These are phyloP conservation scores for Anarrhichthys ocellatus DNA, from an alignment of 2,113 vertebrate genomes.

Conservation along the genomic window DNA sequence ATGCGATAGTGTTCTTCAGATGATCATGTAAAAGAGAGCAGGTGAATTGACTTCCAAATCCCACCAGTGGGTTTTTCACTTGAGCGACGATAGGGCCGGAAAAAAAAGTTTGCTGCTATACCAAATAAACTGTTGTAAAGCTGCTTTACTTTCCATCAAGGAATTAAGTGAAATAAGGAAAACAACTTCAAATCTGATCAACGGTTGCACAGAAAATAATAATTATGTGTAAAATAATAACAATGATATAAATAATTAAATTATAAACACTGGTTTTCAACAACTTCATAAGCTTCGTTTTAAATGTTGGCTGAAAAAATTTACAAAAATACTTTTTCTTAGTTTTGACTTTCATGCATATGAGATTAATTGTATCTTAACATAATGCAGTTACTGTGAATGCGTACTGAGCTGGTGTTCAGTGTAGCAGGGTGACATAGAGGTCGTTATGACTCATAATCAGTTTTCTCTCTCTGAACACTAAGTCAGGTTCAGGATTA, in stretches of 20 bases:
- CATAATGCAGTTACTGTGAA: not conserved
- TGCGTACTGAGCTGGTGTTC: not conserved
- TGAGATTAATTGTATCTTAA: no score
- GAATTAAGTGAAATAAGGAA: not conserved
- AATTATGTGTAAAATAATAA: not conserved
- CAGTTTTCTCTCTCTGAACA: conserved; percentile 8
- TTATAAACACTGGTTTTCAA: not conserved
- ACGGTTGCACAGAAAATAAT: not conserved
- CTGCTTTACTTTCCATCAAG: not conserved
- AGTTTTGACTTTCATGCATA: not conserved
- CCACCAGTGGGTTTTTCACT: not conserved
- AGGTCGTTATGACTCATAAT: not conserved
- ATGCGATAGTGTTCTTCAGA: not conserved
- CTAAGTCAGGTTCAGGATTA: conserved; percentile 12
- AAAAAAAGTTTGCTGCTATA: not conserved
- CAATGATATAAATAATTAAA: not conserved
- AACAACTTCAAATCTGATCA: not conserved
- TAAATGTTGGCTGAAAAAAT: not conserved
- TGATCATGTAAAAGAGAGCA: not conserved
- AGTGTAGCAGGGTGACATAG: not conserved
- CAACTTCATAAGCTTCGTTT: not conserved
- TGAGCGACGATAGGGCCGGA: not conserved
- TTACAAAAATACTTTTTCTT: not conserved
- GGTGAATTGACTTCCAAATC: not conserved
- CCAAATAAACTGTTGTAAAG: not conserved